Percentiles rank a stretch among this genome's conserved stretches.
These are phyloP conservation scores for Aleiodes sp. DNA, from an alignment of 1,140 invertebrate species.

Conservation along the genomic window DNA sequence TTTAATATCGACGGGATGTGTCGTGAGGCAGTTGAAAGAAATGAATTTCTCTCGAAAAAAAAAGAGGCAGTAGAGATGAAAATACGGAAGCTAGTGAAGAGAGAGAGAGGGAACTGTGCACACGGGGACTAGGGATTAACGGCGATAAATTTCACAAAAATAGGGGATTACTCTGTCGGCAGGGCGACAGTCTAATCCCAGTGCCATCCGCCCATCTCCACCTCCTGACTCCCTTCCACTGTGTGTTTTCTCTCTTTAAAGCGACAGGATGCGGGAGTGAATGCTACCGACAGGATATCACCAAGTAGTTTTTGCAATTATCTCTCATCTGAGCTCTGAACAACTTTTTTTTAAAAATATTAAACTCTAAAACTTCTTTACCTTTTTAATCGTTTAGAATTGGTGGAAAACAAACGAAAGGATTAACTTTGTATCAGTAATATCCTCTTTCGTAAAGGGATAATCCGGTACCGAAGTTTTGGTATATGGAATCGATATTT, in stretches of 20 bases:
- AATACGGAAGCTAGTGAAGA: conserved; percentile 32
- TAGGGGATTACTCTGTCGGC: conserved; percentile 65
- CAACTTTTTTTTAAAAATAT: conserved; percentile 9
- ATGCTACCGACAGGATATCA: conserved; percentile 24
- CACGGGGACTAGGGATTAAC: conserved; percentile 60
- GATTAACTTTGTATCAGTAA: no score
- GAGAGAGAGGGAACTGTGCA: conserved; percentile 30
- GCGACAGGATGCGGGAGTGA: background rate
- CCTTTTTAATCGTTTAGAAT: no score
- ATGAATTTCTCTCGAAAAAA: conserved; percentile 25
- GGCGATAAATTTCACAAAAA: conserved; percentile 68
- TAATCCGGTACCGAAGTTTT: no score
- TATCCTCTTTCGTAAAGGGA: no score
- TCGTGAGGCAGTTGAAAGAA: conserved; percentile 21
- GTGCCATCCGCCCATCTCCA: conserved; percentile 38
- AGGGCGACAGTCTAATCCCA: conserved; percentile 64
- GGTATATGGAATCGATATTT: no score
- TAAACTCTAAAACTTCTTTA: no score
- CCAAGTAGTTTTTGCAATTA: conserved; percentile 58
- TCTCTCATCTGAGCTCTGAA: conserved; percentile 34
- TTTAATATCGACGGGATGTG: conserved; percentile 54
- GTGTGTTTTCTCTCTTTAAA: conserved; percentile 24
- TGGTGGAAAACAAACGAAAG: no score
- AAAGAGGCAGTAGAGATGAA: conserved; percentile 27
- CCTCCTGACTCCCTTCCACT: conserved; percentile 40